These are phyloP conservation scores for Trachelus troglodyta DNA, from an alignment of 2,888 invertebrate species.

Conservation along the genomic window DNA sequence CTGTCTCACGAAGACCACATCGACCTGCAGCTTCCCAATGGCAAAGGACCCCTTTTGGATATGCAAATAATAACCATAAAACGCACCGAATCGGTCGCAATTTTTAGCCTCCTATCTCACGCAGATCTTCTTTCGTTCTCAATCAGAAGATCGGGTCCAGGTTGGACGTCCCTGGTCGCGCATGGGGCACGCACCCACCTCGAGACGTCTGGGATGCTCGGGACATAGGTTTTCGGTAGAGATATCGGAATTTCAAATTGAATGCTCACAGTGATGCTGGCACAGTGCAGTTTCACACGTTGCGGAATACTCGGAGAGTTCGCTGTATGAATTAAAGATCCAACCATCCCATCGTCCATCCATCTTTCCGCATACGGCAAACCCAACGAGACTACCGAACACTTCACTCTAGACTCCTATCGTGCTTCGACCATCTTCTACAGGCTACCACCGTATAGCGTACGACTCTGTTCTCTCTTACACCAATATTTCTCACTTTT, in stretches of 20 bases:
- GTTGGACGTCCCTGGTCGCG: neutral
- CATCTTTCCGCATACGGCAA: slow-evolving; percentile 18
- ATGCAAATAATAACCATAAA: neutral
- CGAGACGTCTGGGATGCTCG: slow-evolving; percentile 6
- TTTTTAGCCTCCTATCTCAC: neutral
- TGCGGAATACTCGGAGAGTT: neutral
- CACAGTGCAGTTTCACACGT: neutral
- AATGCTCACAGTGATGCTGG: neutral
- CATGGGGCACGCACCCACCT: neutral
- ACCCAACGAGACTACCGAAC: neutral
- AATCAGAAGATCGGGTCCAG: neutral
- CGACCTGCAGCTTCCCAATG: neutral
- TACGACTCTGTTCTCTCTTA: neutral
- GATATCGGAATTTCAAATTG: slow-evolving; percentile 49
- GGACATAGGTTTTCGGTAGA: slow-evolving; percentile 32
- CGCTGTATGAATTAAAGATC: slow-evolving; percentile 49
- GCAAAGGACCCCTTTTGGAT: neutral
- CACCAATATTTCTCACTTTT: neutral
- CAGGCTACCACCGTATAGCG: neutral
- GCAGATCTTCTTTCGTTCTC: neutral
- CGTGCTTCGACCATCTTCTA: neutral
- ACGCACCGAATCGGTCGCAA: neutral
- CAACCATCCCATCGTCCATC: slow-evolving; percentile 16
- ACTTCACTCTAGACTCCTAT: neutral
- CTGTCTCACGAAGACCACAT: neutral